These are phyloP conservation scores for Smittia aterrima DNA, from an alignment of 2,888 invertebrate species.

Conservation along the genomic window DNA sequence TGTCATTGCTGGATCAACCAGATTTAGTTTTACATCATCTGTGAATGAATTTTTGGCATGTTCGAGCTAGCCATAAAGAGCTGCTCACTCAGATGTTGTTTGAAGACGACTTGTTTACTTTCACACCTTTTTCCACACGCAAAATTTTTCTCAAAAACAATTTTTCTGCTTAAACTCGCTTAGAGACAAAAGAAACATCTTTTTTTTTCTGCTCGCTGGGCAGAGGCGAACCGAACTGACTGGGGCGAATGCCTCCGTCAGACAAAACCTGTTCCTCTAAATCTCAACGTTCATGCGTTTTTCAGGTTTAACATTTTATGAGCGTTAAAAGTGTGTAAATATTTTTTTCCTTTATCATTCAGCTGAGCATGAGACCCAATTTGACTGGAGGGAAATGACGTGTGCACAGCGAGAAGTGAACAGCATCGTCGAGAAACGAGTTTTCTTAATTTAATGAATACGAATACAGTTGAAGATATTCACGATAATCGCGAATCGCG, in stretches of 20 bases:
- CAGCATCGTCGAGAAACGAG: no score
- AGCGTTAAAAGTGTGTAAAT: constrained; percentile 28
- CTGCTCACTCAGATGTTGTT: not conserved
- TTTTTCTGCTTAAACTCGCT: not conserved
- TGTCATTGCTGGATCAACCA: not conserved
- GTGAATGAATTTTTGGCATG: constrained; percentile 15
- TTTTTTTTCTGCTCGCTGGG: not conserved
- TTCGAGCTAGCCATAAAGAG: constrained; percentile 10
- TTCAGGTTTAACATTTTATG: not conserved
- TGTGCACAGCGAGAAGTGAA: not conserved
- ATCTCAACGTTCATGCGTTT: not conserved
- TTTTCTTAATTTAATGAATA: no score
- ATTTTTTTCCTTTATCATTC: constrained; percentile 8
- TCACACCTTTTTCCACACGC: constrained; percentile 32
- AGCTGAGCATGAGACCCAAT: constrained; percentile 28
- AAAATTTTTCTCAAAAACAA: not conserved
- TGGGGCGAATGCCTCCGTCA: no score
- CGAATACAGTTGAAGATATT: no score
- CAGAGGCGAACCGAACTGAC: not conserved
- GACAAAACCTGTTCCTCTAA: not conserved
- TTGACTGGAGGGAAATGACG: not conserved
- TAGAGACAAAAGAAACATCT: constrained; percentile 4
- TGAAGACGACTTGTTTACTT: constrained; percentile 35
- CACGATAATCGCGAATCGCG: no score
- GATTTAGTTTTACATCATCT: not conserved